A percentile compares a stretch with the other conserved stretches of the same genome.
Conservation (phyloP, 2,797 vertebrate species). For the Diglossa cyanea region DNA sequence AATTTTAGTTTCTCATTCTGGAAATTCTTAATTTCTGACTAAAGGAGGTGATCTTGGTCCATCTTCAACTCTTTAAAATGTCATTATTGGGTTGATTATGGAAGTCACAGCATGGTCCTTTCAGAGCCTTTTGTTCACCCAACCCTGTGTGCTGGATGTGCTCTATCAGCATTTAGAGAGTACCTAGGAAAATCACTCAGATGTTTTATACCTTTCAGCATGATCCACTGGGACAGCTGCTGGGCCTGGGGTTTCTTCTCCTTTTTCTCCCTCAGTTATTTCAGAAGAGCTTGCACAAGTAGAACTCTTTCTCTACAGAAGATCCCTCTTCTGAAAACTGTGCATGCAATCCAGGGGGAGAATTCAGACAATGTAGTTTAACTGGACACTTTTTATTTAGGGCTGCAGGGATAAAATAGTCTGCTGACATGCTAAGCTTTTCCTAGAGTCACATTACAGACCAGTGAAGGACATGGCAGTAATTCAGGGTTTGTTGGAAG, state of each 20-base stretch:
- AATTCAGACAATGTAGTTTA: neutral
- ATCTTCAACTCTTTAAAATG: neutral
- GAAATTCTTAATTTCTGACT: neutral
- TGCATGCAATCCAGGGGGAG: neutral
- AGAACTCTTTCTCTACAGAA: neutral
- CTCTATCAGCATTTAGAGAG: neutral
- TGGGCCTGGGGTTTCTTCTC: neutral
- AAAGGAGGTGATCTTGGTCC: neutral
- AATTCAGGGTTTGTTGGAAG: conserved; percentile 26
- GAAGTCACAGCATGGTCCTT: neutral
- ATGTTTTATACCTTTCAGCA: neutral
- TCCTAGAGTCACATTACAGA: conserved; percentile 61
- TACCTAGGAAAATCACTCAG: neutral
- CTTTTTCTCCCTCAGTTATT: neutral
- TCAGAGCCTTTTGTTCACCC: neutral
- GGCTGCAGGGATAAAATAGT: conserved; percentile 12
- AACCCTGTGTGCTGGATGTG: accelerated
- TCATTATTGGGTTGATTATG: neutral
- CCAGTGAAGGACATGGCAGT: conserved; percentile 49
- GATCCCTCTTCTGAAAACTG: neutral
- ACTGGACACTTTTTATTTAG: conserved; percentile 56
- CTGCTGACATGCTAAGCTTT: conserved; percentile 48
- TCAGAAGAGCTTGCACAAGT: neutral
- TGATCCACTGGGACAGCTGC: neutral
- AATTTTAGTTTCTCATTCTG: neutral